Percentiles rank a stretch among this genome's conserved stretches.
Conservation (phyloP, 2,888 invertebrate genomes). For the Machimus atricapillus region DNA sequence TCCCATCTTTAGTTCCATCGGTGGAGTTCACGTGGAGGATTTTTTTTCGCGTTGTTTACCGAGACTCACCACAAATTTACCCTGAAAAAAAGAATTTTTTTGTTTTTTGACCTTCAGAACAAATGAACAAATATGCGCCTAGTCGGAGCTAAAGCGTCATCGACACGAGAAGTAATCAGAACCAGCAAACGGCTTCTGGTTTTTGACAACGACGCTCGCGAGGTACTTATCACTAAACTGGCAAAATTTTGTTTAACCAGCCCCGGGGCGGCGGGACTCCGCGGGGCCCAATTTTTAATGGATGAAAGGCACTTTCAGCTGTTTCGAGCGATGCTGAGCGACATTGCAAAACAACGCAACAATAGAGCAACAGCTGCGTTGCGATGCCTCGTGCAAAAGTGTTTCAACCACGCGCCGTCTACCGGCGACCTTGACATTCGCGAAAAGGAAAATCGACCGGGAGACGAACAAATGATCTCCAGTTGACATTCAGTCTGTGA, state of each 20-base stretch:
- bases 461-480: background rate
- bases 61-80: background rate
- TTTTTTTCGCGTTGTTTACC: slow-evolving; percentile 7
- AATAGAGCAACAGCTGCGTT: background rate
- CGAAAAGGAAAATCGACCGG: background rate
- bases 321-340: background rate
- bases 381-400: background rate
- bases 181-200: background rate
- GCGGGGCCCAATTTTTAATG: background rate
- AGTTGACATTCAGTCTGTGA: background rate
- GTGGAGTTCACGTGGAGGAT: background rate
- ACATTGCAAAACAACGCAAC: background rate
- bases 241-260: background rate
- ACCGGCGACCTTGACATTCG: background rate
- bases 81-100: slow-evolving; percentile 1
- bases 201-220: background rate
- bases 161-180: slow-evolving; percentile 12
- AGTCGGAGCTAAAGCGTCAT: slow-evolving; percentile 1
- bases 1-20: background rate
- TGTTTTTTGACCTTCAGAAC: slow-evolving; percentile 32
- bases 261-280: background rate
- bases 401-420: background rate
- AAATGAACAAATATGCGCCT: slow-evolving; percentile 21
- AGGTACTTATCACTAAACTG: slow-evolving; percentile 6
- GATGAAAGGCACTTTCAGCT: background rate